These are phyloP conservation scores for Mormoops blainvillei DNA, from an alignment of 2,113 vertebrate species.

Conservation along the genomic window DNA sequence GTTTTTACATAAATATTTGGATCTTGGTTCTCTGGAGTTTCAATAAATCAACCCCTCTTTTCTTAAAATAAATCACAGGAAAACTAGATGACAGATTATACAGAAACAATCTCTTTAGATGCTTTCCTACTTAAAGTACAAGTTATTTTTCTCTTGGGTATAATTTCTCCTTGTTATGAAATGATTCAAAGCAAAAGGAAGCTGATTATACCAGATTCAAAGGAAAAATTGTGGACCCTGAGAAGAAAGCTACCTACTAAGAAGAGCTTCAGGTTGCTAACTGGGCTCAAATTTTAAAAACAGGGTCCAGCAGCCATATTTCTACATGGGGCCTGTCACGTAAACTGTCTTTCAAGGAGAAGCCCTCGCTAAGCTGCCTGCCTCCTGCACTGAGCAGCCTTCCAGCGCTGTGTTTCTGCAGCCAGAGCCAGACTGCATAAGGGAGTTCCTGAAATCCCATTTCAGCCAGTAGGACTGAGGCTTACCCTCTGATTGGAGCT, in stretches of 20 bases:
- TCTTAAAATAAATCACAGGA: slow-evolving; percentile 61
- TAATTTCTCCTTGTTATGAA: background rate
- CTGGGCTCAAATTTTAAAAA: background rate
- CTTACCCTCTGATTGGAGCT: background rate
- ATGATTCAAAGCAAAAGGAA: slow-evolving; percentile 22
- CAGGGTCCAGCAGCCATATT: background rate
- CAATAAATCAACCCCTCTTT: background rate
- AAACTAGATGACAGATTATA: slow-evolving; percentile 42
- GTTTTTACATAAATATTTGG: slow-evolving; percentile 52
- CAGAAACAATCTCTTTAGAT: slow-evolving; percentile 15
- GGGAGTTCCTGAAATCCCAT: background rate
- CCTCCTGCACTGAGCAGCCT: background rate
- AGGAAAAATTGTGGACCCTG: background rate
- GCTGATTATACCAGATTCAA: background rate
- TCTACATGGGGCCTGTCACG: background rate
- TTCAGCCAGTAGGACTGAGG: background rate
- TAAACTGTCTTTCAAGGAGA: background rate
- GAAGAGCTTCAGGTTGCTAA: background rate
- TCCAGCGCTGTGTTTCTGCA: background rate
- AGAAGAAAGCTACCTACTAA: background rate
- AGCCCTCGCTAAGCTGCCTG: background rate
- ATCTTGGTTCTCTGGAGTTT: slow-evolving; percentile 30
- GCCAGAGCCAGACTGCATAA: background rate
- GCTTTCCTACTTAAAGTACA: slow-evolving; percentile 27
- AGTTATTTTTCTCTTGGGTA: slow-evolving; percentile 12